Evolutionary conservation across 2,888 invertebrate genomes (phyloP), one percentile per base, ranked within the genome.

Genomic region (Anagyrus pseudococci): DNA sequence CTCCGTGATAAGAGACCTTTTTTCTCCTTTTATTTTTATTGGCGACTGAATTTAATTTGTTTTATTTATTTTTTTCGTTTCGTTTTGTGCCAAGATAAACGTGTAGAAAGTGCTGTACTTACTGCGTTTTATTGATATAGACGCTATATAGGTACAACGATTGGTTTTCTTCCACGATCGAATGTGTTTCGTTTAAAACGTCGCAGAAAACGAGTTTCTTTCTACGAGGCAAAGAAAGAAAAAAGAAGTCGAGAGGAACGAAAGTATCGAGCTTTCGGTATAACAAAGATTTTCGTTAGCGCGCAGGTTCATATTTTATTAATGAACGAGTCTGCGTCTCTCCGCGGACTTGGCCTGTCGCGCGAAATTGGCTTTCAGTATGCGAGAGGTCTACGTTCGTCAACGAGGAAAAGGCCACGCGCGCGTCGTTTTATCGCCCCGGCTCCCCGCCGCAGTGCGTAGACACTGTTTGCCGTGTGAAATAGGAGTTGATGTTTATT

Each of bases 231-330:
- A 22, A 4, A 10, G 1, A 13, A 2, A 1, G 8, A 22, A 29
- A 26, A 8, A 20, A 40, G 20, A 20, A 52, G 37, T 37, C 40
- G 40, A 17, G 10, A 1, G n/a, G 33, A 15, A 29, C 33, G 15
- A 37, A 20, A 29, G 17, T 33, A 17, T 2, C 22, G 25, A 50
- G 8, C 15, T 20, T 19, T 26, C 4, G 15, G 15, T 25, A n/a
- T n/a, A n/a, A 48, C 58, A 58, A 50, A 54, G 58, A n/a, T 33
- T 3, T 46, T 22, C 20, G 10, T 20, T 43, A 47, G 43, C 40
- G 25, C 10, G 29, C 10, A 29, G 29, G 23, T 50, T 59, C 59
- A 59, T 64, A 64, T 64, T 64, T 64, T 59, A 64, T 64, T 58
- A 50, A 64, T 64, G 63, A 59, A 53, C 22, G n/a, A 40, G 22